Base-by-base conservation (phyloP, 2,888 invertebrate species). In the Idaea dimidiata region DNA sequence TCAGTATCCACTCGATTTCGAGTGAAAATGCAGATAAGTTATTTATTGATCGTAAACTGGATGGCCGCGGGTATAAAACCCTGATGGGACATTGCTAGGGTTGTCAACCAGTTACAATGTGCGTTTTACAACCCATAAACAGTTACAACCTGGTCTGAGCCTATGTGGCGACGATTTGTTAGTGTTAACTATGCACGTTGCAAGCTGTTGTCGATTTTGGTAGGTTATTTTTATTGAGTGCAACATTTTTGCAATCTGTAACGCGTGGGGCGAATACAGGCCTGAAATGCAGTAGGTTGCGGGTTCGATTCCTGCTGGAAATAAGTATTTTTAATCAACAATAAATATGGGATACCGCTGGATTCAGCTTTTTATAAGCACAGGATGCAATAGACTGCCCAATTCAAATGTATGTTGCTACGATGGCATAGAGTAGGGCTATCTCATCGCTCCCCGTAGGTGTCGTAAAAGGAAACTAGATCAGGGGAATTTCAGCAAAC, bases 101-200 rank as follows among this genome's bases (percentile, higher is more conserved):
- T 64, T 62, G 63, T 56, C 58, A 67, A 62, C 62, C 59, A 18
- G 17, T 56, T 60, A 68, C 68, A 64, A 64, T 68, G 68, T 64
- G 60, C 31, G 62, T 56, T 71, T 71, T 68, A 71, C 61, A 66
- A 58, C 66, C 66, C 59, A 66, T 71, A 70, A 70, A 71, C 17
- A 16, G 62, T 67, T 62, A 68, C 62, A 65, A 57, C 62, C 60
- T 58, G 56, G 32, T 54, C 17, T 60, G 63, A 66, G 69, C 69
- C 69, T 71, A 64, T 63, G 59, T 63, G 65, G 63, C 67, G 70
- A 60, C 70, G 58, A 54, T 58, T 61, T 65, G 33, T 2, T 54
- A 33, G 33, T 59, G 1, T 10, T 55, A 17, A 17, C 8, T 56
- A 16, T 17, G 56, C 16, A 17, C 18, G 8, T 17, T 56, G 56